Percentiles rank a stretch among this genome's conserved stretches.
phyloP scores from a whole-genome alignment of 2,888 invertebrate genomes.

The Cotesia congregata region DNA sequence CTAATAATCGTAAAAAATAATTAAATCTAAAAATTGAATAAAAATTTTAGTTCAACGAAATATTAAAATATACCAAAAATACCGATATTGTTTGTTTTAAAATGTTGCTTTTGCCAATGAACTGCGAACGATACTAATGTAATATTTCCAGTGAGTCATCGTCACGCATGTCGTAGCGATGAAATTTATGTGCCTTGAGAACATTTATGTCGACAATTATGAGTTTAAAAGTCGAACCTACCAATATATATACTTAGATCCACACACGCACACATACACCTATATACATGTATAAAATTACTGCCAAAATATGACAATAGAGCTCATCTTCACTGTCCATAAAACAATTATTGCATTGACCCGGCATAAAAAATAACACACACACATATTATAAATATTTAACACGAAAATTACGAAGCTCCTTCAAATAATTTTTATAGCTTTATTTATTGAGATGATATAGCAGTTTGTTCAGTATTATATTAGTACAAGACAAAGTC shows the following conservation, averaged over 20 bases:
- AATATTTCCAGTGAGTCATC: slow-evolving; percentile 35
- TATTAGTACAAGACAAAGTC: background rate
- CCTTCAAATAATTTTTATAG: background rate
- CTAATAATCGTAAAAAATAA: background rate
- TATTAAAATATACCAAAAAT: background rate
- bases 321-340: background rate
- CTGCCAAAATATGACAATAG: background rate
- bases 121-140: background rate
- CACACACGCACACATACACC: too few relatives aligned
- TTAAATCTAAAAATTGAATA: slow-evolving; percentile 1
- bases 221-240: slow-evolving; percentile 32
- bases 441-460: slow-evolving; percentile 18
- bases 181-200: slow-evolving; percentile 34
- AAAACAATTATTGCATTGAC: background rate
- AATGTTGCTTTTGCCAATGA: slow-evolving; percentile 6
- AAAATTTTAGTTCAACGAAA: background rate
- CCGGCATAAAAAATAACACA: background rate
- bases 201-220: slow-evolving; percentile 40
- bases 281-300: too few relatives aligned
- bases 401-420: too few relatives aligned
- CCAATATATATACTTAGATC: slow-evolving; percentile 4
- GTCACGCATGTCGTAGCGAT: slow-evolving; percentile 28
- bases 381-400: background rate
- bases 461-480: background rate
- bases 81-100: background rate